Percentiles rank a stretch among this genome's conserved stretches.
These are phyloP conservation scores for Pantherophis alleghaniensis DNA, from an alignment of 2,797 vertebrate genomes.

Conservation along the genomic window DNA sequence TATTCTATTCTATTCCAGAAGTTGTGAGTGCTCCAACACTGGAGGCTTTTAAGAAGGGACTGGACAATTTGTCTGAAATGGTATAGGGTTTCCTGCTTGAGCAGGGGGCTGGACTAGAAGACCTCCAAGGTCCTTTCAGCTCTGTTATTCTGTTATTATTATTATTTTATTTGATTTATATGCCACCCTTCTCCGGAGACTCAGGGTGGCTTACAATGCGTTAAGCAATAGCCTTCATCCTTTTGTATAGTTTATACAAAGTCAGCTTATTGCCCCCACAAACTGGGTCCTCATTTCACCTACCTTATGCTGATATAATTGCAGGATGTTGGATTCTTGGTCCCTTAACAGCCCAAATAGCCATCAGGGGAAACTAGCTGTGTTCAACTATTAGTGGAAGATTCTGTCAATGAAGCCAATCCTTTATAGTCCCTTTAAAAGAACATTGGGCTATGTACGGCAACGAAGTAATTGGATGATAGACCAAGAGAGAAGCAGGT, in stretches of 20 bases:
- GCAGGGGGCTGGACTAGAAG: neutral
- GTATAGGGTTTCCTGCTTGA: neutral
- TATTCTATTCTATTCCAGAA: neutral
- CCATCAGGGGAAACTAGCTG: neutral
- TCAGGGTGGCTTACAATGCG: too few relatives aligned
- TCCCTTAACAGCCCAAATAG: constrained; percentile 11
- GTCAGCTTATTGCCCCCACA: too few relatives aligned
- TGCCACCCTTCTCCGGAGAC: too few relatives aligned
- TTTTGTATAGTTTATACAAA: too few relatives aligned
- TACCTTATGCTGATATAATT: constrained; percentile 28
- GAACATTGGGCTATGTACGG: constrained; percentile 6
- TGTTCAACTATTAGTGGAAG: constrained; percentile 30
- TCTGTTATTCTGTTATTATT: neutral
- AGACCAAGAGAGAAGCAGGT: constrained; percentile 21
- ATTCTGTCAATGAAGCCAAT: constrained; percentile 11
- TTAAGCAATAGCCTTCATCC: too few relatives aligned
- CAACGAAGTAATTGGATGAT: neutral
- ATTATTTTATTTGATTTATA: too few relatives aligned
- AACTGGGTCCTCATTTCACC: too few relatives aligned
- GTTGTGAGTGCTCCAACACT: neutral
- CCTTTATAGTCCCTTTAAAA: constrained; percentile 14
- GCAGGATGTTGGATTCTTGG: constrained; percentile 42
- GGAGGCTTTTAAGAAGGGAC: neutral
- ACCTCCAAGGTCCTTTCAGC: neutral
- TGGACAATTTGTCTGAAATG: neutral